Conservation (phyloP, 2,797 vertebrate species). For the Silurus aristotelis region DNA sequence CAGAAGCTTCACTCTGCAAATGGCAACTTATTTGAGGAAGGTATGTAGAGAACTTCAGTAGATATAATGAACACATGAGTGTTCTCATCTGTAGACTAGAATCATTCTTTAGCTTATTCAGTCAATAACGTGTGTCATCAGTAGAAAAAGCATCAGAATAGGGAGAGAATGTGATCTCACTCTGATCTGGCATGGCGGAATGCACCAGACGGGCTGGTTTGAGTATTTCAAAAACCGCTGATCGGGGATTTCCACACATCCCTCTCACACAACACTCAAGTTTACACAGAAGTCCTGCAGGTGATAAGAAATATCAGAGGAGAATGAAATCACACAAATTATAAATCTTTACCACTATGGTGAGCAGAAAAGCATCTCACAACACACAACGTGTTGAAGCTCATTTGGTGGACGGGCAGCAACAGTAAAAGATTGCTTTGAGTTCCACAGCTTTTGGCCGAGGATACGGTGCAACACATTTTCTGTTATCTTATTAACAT, state of each 20-base stretch:
- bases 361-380: neutral
- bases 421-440: neutral
- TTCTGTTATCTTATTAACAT: too few species aligned
- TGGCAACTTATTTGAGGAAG: neutral
- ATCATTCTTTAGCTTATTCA: neutral
- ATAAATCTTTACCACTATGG: neutral
- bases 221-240: conserved; percentile 9
- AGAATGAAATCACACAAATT: neutral
- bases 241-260: neutral
- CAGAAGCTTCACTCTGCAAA: neutral
- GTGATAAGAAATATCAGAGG: neutral
- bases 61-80: neutral
- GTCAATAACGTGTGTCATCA: neutral
- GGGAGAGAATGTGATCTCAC: neutral
- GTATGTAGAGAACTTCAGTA: neutral
- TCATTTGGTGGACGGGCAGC: neutral
- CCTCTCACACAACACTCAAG: neutral
- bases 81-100: neutral
- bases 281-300: neutral
- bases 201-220: neutral
- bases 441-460: neutral
- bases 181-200: neutral
- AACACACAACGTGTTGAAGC: neutral
- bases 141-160: neutral
- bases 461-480: too few species aligned